These are phyloP conservation scores for Cabera pusaria DNA, from an alignment of 2,888 invertebrate species.

Conservation along the genomic window DNA sequence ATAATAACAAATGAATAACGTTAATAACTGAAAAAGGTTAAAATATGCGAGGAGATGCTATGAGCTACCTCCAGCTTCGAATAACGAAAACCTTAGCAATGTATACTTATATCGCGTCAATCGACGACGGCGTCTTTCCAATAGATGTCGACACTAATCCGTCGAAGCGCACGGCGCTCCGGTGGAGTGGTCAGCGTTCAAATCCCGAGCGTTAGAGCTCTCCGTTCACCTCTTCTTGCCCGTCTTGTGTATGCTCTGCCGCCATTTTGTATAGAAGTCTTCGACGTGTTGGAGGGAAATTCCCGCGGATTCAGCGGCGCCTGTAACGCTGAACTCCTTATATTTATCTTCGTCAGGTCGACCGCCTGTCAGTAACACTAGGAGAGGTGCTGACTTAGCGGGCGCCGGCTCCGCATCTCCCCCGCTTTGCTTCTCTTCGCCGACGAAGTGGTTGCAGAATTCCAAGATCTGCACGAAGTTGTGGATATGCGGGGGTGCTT, in stretches of 20 bases:
- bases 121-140: too few relatives aligned
- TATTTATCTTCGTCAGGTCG: constrained; percentile 77
- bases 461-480: constrained; percentile 92
- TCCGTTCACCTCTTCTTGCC: constrained; percentile 75
- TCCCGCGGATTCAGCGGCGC: constrained; percentile 91
- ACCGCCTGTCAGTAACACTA: constrained; percentile 90
- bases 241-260: constrained; percentile 84
- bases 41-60: too few relatives aligned
- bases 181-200: constrained; percentile 41
- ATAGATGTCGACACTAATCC: constrained; percentile 19
- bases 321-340: constrained; percentile 88
- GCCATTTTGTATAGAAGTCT: constrained; percentile 93
- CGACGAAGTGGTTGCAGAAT: constrained; percentile 90
- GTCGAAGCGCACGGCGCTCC: constrained; percentile 27
- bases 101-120: too few relatives aligned
- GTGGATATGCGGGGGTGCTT: constrained; percentile 79
- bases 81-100: constrained; percentile 15
- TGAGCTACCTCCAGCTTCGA: too few relatives aligned
- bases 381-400: constrained; percentile 80
- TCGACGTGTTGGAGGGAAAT: constrained; percentile 92
- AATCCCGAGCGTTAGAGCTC: constrained; percentile 45
- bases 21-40: constrained; percentile 5
- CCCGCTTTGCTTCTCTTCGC: constrained; percentile 61
- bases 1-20: constrained; percentile 2
- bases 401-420: constrained; percentile 60